phyloP scores from a whole-genome alignment of 2,888 invertebrate genomes.

The Tetramorium bicarinatum region DNA sequence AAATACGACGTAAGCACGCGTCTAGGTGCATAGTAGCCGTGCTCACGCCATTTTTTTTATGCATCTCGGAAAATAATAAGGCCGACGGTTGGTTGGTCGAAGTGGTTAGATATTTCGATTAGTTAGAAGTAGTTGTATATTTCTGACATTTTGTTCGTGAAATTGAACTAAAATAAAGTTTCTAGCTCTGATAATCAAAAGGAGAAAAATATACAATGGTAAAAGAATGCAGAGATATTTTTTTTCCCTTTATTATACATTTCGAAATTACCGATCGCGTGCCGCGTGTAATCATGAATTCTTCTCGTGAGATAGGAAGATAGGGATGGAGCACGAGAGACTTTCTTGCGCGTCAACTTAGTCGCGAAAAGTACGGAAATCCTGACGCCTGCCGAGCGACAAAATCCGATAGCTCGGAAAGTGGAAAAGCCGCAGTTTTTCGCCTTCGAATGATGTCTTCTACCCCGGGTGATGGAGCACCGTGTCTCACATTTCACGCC shows the following conservation, averaged over 20 bases:
- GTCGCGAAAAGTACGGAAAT: slow-evolving; percentile 29
- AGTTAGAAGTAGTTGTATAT: not conserved
- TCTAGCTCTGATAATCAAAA: not conserved
- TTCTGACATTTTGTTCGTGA: not conserved
- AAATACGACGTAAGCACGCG: not conserved
- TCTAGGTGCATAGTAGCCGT: not conserved
- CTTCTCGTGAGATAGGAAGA: not conserved
- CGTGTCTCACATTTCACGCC: slow-evolving; percentile 9
- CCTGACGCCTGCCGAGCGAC: slow-evolving; percentile 31
- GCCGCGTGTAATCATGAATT: slow-evolving; percentile 1
- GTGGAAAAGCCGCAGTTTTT: slow-evolving; percentile 35
- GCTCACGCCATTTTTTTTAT: not conserved
- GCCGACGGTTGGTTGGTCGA: not conserved
- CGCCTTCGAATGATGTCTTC: slow-evolving; percentile 23
- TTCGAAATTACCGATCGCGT: not conserved
- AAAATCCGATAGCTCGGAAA: slow-evolving; percentile 44
- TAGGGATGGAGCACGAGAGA: not conserved
- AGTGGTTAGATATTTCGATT: not conserved
- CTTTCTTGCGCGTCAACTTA: slow-evolving; percentile 34
- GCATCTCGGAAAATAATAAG: not conserved
- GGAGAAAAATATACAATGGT: not conserved
- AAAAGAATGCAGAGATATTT: not conserved
- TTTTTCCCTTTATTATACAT: not conserved
- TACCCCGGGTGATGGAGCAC: slow-evolving; percentile 31
- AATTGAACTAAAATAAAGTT: not conserved